Evolutionary conservation across 1,140 invertebrate genomes (phyloP), one percentile per base, ranked within the genome.

Genomic region (Drepana arcuata): DNA sequence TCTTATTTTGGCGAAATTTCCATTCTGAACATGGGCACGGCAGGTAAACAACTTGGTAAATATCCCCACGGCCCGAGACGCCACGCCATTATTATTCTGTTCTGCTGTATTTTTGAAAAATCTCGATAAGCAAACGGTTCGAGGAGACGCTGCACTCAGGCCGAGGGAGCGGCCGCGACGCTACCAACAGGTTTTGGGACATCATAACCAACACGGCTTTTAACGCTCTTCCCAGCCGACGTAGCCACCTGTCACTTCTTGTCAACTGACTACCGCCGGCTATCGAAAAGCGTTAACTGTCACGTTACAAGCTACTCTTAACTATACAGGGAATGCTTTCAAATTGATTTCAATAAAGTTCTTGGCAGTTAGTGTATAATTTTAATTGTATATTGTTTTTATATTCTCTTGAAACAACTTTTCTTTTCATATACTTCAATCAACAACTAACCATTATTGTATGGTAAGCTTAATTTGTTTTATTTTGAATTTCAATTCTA

Each of bases 1-100:
- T 97, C 95, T 78, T 99, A 99, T 90, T 99, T 99, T 86, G 98
- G 98, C 56, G 98, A 99, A 89, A 99, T 99, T 86, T 97, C 95
- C 87, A 98, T 99, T 86, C 90, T 99, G 79, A 99, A 99, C 88
- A 99, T 99, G 96, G 97, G 97, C 83, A 98, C 95, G 71, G 96
- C 96, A 90, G 97, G 94, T 95, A 93, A 94, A 93, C 90, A 92
- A 88, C 91, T 92, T 91, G 92, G 91, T 93, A 93, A 93, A 93
- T 93, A 93, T 92, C 90, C 59, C 69, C 69, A 68, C 87, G 87
- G 71, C 77, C 72, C 80, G 79, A 80, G 83, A 84, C 67, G 80
- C 79, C 83, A 84, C 83, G 83, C 83, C 83, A 83, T 78, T 77
- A 53, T 68, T 67, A 60, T 51, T 64, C 58, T 73, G 52, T 56